A percentile compares a stretch with the other conserved stretches of the same genome.
Evolutionary conservation across 2,797 vertebrate species (phyloP).

Genomic region (Lagocephalus sceleratus): DNA sequence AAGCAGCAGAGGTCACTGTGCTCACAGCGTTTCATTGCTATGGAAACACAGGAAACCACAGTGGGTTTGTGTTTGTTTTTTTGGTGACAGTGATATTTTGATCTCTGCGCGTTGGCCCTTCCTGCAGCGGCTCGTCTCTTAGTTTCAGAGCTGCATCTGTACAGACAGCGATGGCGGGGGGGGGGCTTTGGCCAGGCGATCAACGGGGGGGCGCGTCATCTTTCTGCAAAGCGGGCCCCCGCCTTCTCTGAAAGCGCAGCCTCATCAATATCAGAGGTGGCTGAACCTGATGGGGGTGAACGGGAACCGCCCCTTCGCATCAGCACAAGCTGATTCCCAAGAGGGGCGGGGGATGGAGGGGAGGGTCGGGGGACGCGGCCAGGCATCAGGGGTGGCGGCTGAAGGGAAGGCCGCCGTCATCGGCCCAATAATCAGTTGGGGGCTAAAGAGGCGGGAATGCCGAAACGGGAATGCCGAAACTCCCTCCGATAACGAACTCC

Average conservation of each 20-base stretch:
- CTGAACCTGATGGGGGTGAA: conserved; percentile 11
- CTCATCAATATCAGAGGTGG: conserved; percentile 66
- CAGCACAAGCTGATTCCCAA: conserved; percentile 44
- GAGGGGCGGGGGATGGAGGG: conserved; percentile 27
- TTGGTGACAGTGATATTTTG: conserved; percentile 11
- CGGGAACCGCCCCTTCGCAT: conserved; percentile 37
- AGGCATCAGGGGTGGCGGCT: conserved; percentile 4
- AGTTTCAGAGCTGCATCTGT: conserved; percentile 11
- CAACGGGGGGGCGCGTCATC: too few relatives aligned
- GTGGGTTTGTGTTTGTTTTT: conserved; percentile 28
- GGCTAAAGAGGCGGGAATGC: too few relatives aligned
- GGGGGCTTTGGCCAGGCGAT: too few relatives aligned
- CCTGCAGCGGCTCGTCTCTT: conserved; percentile 23
- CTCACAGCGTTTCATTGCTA: conserved; percentile 9
- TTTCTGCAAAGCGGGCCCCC: conserved; percentile 41
- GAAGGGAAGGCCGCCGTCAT: conserved; percentile 2
- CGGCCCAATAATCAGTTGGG: conserved; percentile 1
- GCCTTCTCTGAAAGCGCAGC: conserved; percentile 52
- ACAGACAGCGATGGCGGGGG: too few relatives aligned
- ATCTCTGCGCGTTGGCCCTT: conserved; percentile 46
- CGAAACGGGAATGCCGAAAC: too few relatives aligned
- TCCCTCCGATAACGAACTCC: too few relatives aligned
- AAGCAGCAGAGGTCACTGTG: too few relatives aligned
- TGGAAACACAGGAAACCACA: conserved; percentile 67
- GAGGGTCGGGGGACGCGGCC: conserved; percentile 9